phyloP scores from a whole-genome alignment of 92 coral and sea anemone genomes.

The Porites cylindrica region DNA sequence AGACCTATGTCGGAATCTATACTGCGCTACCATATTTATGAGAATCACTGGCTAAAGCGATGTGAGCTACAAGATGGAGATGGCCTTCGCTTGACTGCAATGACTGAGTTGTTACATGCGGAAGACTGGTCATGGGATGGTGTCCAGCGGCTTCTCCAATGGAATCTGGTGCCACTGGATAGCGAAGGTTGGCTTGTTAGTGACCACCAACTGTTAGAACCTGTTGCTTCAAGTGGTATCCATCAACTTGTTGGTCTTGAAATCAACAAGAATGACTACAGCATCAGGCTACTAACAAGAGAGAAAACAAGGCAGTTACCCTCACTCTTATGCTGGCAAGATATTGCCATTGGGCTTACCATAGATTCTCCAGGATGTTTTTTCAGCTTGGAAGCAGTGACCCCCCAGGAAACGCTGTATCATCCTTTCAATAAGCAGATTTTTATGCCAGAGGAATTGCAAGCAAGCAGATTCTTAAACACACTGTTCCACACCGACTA shows the following conservation, averaged over 20 bases:
- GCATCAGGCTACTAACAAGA: constrained; percentile 20
- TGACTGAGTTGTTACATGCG: constrained; percentile 40
- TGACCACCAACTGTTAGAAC: constrained; percentile 25
- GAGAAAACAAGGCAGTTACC: constrained; percentile 7
- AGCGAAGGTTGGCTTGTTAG: constrained; percentile 35
- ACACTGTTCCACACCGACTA: constrained; percentile 63
- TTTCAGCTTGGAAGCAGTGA: constrained; percentile 44
- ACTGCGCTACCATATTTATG: constrained; percentile 43
- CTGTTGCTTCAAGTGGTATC: constrained; percentile 45
- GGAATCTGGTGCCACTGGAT: constrained; percentile 29
- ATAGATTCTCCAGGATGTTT: constrained; percentile 37
- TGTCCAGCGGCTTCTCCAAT: constrained; percentile 48
- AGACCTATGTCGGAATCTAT: constrained; percentile 46
- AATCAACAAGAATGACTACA: constrained; percentile 28
- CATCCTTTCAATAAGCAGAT: constrained; percentile 50
- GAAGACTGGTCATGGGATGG: constrained; percentile 49
- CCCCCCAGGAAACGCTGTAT: constrained; percentile 39
- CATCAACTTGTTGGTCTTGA: constrained; percentile 49
- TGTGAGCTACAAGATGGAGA: constrained; percentile 33
- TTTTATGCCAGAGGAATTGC: constrained; percentile 29
- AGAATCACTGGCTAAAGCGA: constrained; percentile 47
- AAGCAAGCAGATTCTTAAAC: constrained; percentile 38
- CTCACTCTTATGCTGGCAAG: constrained; percentile 52
- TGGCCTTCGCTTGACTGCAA: constrained; percentile 53
- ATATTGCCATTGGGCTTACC: constrained; percentile 49